Evolutionary conservation across 2,888 invertebrate genomes (phyloP).

Genomic region (Syrista parreyssii): DNA sequence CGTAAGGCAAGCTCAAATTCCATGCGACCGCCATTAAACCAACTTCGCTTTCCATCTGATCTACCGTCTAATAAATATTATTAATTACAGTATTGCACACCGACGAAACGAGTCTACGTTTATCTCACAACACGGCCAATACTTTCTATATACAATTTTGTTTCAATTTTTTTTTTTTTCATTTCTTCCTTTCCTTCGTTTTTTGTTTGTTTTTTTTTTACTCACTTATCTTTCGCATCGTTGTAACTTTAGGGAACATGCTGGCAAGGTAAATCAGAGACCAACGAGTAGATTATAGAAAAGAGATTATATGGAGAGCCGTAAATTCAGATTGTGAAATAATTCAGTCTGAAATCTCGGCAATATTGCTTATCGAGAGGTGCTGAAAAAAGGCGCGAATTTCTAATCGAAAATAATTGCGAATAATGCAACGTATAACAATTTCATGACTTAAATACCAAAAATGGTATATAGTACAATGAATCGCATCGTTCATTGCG

Average conservation of each 20-base stretch:
- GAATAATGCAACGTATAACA: no score
- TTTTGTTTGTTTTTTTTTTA: slow-evolving; percentile 11
- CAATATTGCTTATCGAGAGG: no score
- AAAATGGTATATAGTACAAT: no score
- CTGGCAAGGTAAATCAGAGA: neutral
- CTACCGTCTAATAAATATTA: neutral
- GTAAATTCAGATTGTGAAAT: no score
- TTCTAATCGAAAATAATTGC: no score
- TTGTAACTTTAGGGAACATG: slow-evolving; percentile 11
- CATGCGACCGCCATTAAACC: neutral
- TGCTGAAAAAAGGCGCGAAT: no score
- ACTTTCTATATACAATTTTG: neutral
- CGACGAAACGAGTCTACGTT: slow-evolving; percentile 34
- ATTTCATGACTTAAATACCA: no score
- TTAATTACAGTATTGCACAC: slow-evolving; percentile 42
- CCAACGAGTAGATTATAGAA: no score
- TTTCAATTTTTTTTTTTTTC: slow-evolving; percentile 5
- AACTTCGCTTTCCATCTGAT: neutral
- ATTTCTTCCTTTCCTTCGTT: slow-evolving; percentile 8
- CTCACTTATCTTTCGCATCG: neutral
- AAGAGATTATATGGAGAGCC: no score
- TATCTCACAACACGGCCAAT: slow-evolving; percentile 39
- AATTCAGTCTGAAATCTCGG: no score
- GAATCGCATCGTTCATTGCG: no score
- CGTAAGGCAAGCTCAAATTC: neutral